These are phyloP conservation scores for Taenaris catops DNA, from an alignment of 2,888 invertebrate species.

Conservation along the genomic window DNA sequence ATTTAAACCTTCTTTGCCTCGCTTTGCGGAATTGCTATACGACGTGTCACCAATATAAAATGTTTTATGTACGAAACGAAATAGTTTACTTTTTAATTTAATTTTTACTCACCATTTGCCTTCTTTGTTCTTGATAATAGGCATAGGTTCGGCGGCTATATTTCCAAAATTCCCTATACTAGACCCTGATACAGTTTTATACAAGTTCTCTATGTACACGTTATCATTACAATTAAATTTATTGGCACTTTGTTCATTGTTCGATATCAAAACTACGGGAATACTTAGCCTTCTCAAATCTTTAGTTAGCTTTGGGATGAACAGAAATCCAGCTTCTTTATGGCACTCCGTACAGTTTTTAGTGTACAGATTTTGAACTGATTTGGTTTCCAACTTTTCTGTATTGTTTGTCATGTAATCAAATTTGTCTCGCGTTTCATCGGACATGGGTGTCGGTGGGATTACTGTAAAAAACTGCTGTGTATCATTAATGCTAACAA, in stretches of 20 bases:
- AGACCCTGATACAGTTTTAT: constrained; percentile 65
- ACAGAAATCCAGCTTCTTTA: constrained; percentile 49
- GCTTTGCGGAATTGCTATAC: too few relatives aligned
- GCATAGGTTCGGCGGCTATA: constrained; percentile 64
- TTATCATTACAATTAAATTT: constrained; percentile 67
- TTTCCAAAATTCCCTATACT: constrained; percentile 68
- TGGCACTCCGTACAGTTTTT: constrained; percentile 35
- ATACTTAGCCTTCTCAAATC: constrained; percentile 61
- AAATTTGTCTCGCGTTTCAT: constrained; percentile 48
- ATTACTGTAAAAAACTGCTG: constrained; percentile 71
- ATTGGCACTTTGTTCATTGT: constrained; percentile 43
- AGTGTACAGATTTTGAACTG: constrained; percentile 57
- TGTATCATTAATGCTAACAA: too few relatives aligned
- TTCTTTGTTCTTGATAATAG: constrained; percentile 68
- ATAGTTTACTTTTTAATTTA: too few relatives aligned
- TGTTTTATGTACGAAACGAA: too few relatives aligned
- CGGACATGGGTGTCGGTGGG: constrained; percentile 64
- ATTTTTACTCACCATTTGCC: constrained; percentile 72
- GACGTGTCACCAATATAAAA: too few relatives aligned
- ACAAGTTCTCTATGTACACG: constrained; percentile 65
- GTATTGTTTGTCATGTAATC: constrained; percentile 42
- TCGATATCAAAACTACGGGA: constrained; percentile 61
- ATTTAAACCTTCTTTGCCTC: too few relatives aligned
- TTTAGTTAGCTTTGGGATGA: constrained; percentile 55
- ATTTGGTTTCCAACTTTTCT: constrained; percentile 37